A percentile compares a stretch with the other conserved stretches of the same genome.
phyloP scores from a whole-genome alignment of 2,888 invertebrate species.

The Dione juno region DNA sequence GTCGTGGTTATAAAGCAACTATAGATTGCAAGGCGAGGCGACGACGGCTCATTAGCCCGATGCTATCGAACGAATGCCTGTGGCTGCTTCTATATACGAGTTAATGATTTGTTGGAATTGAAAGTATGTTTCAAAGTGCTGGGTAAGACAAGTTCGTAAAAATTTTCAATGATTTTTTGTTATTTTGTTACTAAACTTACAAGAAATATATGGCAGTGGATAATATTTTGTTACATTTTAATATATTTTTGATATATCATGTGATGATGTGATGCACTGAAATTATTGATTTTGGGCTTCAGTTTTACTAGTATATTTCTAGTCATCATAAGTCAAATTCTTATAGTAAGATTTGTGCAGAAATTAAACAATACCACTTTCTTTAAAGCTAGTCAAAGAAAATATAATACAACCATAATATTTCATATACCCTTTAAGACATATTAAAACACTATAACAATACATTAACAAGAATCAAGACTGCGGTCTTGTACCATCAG shows the following conservation, averaged over 20 bases:
- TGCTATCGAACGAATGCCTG: slow-evolving; percentile 54
- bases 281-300: too few relatives aligned
- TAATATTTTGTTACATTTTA: too few relatives aligned
- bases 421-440: neutral
- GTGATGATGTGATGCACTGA: too few relatives aligned
- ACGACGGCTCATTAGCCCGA: slow-evolving; percentile 54
- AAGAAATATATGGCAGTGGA: too few relatives aligned
- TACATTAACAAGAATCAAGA: slow-evolving; percentile 16
- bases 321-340: too few relatives aligned
- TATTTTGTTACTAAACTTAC: neutral
- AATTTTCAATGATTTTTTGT: neutral
- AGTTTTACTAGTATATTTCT: too few relatives aligned
- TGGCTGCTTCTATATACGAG: slow-evolving; percentile 41
- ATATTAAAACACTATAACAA: slow-evolving; percentile 5
- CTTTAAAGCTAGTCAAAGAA: too few relatives aligned
- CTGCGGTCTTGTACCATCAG: slow-evolving; percentile 19
- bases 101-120: slow-evolving; percentile 44
- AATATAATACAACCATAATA: too few relatives aligned
- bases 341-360: too few relatives aligned
- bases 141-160: slow-evolving; percentile 4
- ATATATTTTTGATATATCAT: too few relatives aligned
- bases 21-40: slow-evolving; percentile 44
- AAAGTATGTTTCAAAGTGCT: slow-evolving; percentile 20
- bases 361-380: too few relatives aligned
- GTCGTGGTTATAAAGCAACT: slow-evolving; percentile 42